Evolutionary conservation across 2,888 invertebrate species (phyloP).

Genomic region (Epistrophe eligans): DNA sequence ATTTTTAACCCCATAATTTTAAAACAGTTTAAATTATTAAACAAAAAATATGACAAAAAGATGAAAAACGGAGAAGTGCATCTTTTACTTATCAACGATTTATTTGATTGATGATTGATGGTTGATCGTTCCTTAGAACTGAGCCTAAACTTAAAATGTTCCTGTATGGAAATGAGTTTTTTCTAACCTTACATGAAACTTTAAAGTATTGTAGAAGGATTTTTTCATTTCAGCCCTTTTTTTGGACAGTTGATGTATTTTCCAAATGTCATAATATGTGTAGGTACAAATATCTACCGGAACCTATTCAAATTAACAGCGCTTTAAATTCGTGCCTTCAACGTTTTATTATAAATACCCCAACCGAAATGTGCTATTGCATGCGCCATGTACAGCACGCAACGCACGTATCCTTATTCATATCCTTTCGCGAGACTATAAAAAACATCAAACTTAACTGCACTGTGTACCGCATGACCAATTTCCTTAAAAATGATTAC

Average conservation of each 20-base stretch:
- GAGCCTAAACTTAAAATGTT: too few relatives aligned
- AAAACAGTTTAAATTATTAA: too few relatives aligned
- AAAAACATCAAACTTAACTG: constrained; percentile 31
- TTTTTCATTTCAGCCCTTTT: background rate
- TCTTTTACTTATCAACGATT: too few relatives aligned
- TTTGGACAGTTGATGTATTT: background rate
- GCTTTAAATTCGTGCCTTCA: background rate
- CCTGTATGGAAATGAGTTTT: too few relatives aligned
- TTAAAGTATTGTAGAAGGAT: too few relatives aligned
- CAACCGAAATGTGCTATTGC: background rate
- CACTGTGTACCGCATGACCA: constrained; percentile 52
- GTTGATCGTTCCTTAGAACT: too few relatives aligned
- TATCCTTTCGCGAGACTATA: background rate
- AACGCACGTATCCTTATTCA: constrained; percentile 10
- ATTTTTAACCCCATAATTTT: too few relatives aligned
- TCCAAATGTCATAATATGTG: background rate
- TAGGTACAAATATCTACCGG: background rate
- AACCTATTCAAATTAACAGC: background rate
- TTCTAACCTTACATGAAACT: too few relatives aligned
- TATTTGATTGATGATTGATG: too few relatives aligned
- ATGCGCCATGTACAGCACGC: background rate
- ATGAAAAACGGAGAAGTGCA: too few relatives aligned
- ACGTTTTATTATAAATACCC: background rate
- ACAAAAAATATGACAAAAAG: too few relatives aligned
- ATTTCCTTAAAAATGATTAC: constrained; percentile 50